phyloP scores from a whole-genome alignment of 92 coral and sea anemone species.

The Parazoanthus darwini region DNA sequence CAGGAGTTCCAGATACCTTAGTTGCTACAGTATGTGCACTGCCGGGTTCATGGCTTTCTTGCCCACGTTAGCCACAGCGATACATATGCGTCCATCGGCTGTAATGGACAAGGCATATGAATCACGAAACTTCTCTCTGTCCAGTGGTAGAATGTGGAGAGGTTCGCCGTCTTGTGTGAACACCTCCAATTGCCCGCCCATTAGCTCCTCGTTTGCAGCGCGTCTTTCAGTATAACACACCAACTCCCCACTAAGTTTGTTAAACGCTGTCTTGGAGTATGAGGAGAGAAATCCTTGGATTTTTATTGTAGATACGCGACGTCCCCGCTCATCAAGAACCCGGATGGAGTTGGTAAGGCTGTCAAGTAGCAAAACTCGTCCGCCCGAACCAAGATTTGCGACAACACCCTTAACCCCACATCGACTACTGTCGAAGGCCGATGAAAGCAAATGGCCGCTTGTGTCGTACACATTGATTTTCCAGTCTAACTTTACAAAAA shows the following conservation, averaged over 20 bases:
- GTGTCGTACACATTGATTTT: neutral
- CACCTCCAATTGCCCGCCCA: slow-evolving; percentile 2
- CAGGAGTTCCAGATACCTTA: neutral
- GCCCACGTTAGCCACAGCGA: neutral
- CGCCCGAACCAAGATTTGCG: neutral
- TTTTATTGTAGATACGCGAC: neutral
- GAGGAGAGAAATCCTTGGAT: neutral
- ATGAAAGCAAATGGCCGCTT: neutral
- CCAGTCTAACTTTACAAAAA: slow-evolving; percentile 1
- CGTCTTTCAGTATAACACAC: slow-evolving; percentile 18
- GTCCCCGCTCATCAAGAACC: slow-evolving; percentile 7
- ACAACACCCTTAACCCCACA: neutral
- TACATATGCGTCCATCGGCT: neutral
- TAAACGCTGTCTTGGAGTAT: neutral
- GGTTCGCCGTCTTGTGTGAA: slow-evolving; percentile 14
- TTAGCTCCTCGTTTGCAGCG: neutral
- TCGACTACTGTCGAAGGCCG: neutral
- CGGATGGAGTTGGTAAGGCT: slow-evolving; percentile 3
- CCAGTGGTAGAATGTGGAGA: neutral
- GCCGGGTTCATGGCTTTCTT: no score
- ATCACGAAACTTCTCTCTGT: neutral
- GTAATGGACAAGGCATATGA: neutral
- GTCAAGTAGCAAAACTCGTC: neutral
- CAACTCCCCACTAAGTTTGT: neutral
- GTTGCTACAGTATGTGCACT: neutral